Base-by-base conservation (phyloP, 2,797 vertebrate genomes). In the Aeoliscus strigatus region DNA sequence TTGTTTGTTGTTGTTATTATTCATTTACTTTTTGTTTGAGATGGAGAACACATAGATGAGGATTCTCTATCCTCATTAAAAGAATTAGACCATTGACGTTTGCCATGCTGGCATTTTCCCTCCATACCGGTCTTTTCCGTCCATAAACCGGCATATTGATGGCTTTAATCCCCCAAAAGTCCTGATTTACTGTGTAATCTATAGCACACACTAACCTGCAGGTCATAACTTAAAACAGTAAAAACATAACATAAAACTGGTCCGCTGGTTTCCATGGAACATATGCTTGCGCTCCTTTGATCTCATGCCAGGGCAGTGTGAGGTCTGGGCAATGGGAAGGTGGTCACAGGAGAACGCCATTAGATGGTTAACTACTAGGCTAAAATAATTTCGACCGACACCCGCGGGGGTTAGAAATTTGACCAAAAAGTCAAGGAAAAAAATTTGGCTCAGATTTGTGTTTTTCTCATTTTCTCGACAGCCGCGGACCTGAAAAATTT, bases 171-270 rank as follows among this genome's bases (percentile, higher is more conserved):
- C 14, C 9, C 24, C 9, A 17, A 32, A 51, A 65, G 32, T 41
- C 28, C 10, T 37, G 52, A 73, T 65, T 69, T 74, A 70, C 59
- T 10, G 21, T 52, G 52, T 66, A 63, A 60, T 50, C 15, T 40
- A 39, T 41, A 31, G 30, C 42, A 52, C 29, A 69, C 50, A 30
- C 18, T 42, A 55, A 62, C 50, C 61, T 42, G 32, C 18, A 44
- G 47, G 53, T 58, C 46, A 44, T 6, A 6, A 36, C 66, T 73
- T 73, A 64, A 79, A 77, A 77, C 65, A 35, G 14, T 44, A 25
- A 45, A 61, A 62, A 50, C 70, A 61, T 40, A 55, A 66, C 62
- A 67, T 66, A 41, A 49, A n/a, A 41, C 40, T 39, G 38, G 21
- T 62, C 46, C 14, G 35, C 47, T 45, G 23, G 46, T 59, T 68